Conservation (phyloP, 2,797 vertebrate genomes). For the Micromesistius poutassou region DNA sequence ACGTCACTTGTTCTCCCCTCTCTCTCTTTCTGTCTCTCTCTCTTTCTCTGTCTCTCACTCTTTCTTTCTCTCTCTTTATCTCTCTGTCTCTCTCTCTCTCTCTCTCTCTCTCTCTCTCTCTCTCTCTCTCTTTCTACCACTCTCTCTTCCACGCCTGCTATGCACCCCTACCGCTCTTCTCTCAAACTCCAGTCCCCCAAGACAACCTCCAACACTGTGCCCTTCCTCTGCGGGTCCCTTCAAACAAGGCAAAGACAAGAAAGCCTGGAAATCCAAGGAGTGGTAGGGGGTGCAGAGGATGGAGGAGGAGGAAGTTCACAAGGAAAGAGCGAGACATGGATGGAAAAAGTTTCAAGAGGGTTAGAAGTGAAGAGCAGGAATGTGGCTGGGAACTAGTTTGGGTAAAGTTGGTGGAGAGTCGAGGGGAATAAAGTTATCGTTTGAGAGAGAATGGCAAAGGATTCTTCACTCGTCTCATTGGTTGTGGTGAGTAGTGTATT, state of each 20-base stretch:
- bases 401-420: too few species aligned
- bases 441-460: too few species aligned
- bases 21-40: slow-evolving; percentile 1
- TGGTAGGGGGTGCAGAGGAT: slow-evolving; percentile 10
- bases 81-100: not conserved
- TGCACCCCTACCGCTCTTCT: slow-evolving; percentile 51
- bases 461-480: too few species aligned
- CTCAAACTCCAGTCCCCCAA: slow-evolving; percentile 27
- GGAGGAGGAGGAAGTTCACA: not conserved
- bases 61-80: slow-evolving; percentile 52
- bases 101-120: slow-evolving; percentile 20
- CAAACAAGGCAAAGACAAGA: slow-evolving; percentile 48
- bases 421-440: too few species aligned
- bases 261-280: slow-evolving; percentile 31
- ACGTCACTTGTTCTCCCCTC: slow-evolving; percentile 32
- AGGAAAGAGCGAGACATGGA: slow-evolving; percentile 4
- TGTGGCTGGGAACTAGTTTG: too few species aligned
- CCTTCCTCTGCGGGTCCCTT: slow-evolving; percentile 41
- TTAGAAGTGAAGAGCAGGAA: too few species aligned
- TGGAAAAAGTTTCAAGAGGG: not conserved
- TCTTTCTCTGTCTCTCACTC: slow-evolving; percentile 14
- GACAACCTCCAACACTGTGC: slow-evolving; percentile 57
- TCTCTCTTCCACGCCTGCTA: not conserved
- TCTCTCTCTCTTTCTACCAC: slow-evolving; percentile 13
- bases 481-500: too few species aligned